Base-by-base conservation (phyloP, 2,797 vertebrate species). In the Manis pentadactyla region DNA sequence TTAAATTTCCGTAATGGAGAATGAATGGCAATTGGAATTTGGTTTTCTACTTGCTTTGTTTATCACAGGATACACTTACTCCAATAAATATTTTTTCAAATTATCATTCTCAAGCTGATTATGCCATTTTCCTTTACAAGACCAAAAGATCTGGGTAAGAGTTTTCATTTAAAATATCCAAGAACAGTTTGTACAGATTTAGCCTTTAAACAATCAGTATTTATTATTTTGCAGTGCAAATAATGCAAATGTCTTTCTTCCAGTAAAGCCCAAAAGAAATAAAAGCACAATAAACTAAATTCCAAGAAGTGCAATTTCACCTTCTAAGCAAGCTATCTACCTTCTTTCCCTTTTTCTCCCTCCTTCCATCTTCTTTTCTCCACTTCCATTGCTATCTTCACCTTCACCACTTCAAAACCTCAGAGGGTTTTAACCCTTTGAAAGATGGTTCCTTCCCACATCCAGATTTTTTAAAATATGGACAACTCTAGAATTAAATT, bases 1-100 rank as follows among this genome's bases (percentile, higher is more conserved):
- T 95, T 96, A 91, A 94, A 83, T 97, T 97, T 98, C 93, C 97
- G 93, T 97, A 92, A 96, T 97, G 92, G 95, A 97, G 96, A 98
- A 96, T 93, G 77, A 97, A 96, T 94, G 96, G 74, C 2, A 14
- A 0, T 4, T 71, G 66, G 46, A 95, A 94, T 68, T 88, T 92
- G 59, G 2, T 93, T 97, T 97, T 95, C 75, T 55, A 23, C 96
- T 97, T 91, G 78, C 94, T 95, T 87, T 69, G 61, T 66, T 96
- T 88, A 90, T 59, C 94, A 31, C 66, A 73, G 53, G 82, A 90
- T 69, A 71, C 5, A 37, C 61, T 95, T 51, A 39, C 14, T 66
- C 59, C 39, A 34, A 46, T 86, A 85, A 86, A 61, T 49, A 71
- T 13, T 85, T 88, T 69, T 90, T 59, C 49, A 92, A 89, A 77